Conservation (phyloP, 1,140 invertebrate species). For the Aphelenchoides avenae region DNA sequence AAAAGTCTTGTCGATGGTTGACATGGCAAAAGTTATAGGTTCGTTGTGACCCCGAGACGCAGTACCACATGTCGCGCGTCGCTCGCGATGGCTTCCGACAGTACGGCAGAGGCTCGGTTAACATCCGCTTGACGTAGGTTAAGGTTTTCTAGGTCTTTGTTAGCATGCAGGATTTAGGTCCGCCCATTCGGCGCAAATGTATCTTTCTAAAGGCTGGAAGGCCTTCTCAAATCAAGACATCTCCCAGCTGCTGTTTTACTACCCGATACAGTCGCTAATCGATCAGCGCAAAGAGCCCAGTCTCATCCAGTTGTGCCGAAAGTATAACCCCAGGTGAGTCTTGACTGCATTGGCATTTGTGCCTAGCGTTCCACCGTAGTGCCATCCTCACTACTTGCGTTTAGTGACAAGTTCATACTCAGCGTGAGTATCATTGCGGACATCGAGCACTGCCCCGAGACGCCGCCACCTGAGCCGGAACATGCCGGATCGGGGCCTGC, state of each 20-base stretch:
- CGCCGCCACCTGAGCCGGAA: slow-evolving; percentile 55
- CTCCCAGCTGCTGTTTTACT: slow-evolving; percentile 54
- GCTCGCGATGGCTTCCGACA: slow-evolving; percentile 74
- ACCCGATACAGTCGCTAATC: slow-evolving; percentile 49
- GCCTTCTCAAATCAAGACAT: slow-evolving; percentile 40
- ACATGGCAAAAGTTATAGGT: slow-evolving; percentile 26
- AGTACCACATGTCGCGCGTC: slow-evolving; percentile 73
- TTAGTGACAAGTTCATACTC: slow-evolving; percentile 58
- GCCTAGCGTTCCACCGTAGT: neutral
- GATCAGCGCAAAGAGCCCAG: slow-evolving; percentile 67
- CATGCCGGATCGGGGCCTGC: too few relatives aligned
- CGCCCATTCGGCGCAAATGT: slow-evolving; percentile 49
- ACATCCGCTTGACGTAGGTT: slow-evolving; percentile 67
- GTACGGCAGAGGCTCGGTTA: slow-evolving; percentile 82
- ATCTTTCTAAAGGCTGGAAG: slow-evolving; percentile 50
- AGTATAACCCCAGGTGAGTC: slow-evolving; percentile 75
- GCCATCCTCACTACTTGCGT: slow-evolving; percentile 14
- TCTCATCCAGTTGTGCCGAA: slow-evolving; percentile 76
- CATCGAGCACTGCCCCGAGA: slow-evolving; percentile 57
- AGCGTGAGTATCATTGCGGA: slow-evolving; percentile 54
- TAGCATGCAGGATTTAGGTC: slow-evolving; percentile 27
- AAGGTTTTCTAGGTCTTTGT: slow-evolving; percentile 67
- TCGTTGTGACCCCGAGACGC: slow-evolving; percentile 73
- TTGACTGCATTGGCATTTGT: neutral
- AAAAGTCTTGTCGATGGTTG: neutral